Conservation (phyloP, 1,140 invertebrate species). For the Diuraphis noxia region DNA sequence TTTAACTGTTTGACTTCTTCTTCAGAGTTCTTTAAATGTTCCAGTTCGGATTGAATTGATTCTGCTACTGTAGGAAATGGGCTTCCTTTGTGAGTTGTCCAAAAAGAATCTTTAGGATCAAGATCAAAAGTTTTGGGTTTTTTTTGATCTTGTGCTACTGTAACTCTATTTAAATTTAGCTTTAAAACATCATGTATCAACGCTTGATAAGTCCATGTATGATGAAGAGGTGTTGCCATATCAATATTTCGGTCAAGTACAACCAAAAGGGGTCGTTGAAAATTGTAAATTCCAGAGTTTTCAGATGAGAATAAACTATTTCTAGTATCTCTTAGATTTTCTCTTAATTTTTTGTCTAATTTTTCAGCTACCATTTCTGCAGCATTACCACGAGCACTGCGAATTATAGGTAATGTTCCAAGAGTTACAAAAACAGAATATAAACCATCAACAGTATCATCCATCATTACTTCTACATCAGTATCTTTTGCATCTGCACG, state of each 20-base stretch:
- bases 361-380: slow-evolving; percentile 98
- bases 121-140: slow-evolving; percentile 92
- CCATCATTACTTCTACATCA: slow-evolving; percentile 94
- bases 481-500: slow-evolving; percentile 91
- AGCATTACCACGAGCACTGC: slow-evolving; percentile 93
- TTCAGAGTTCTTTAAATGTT: slow-evolving; percentile 90
- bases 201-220: slow-evolving; percentile 99
- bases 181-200: slow-evolving; percentile 93
- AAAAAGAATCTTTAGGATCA: slow-evolving; percentile 86
- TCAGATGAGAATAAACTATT: slow-evolving; percentile 94
- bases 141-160: slow-evolving; percentile 60
- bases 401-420: slow-evolving; percentile 91
- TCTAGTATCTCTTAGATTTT: slow-evolving; percentile 94
- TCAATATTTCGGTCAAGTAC: slow-evolving; percentile 94
- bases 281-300: slow-evolving; percentile 66
- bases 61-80: slow-evolving; percentile 97
- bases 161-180: slow-evolving; percentile 79
- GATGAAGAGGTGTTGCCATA: slow-evolving; percentile 95
- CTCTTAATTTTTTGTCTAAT: slow-evolving; percentile 94
- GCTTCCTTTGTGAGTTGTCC: slow-evolving; percentile 90
- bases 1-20: slow-evolving; percentile 96
- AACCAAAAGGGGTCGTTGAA: slow-evolving; percentile 90
- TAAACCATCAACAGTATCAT: slow-evolving; percentile 91
- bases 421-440: slow-evolving; percentile 95
- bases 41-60: slow-evolving; percentile 96